These are phyloP conservation scores for Chrysopa pallens DNA, from an alignment of 1,140 invertebrate species.

Conservation along the genomic window DNA sequence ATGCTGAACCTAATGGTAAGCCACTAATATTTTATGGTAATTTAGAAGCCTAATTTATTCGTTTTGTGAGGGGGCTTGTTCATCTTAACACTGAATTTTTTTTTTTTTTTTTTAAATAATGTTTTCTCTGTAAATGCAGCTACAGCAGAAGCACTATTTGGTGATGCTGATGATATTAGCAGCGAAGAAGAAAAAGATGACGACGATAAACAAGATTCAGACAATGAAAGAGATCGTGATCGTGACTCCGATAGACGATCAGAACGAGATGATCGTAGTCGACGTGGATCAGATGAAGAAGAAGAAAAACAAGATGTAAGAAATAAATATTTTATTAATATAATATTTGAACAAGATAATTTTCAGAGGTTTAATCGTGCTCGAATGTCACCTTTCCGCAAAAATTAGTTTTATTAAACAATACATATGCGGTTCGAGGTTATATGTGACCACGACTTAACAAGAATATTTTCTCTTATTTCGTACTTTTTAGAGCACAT, in stretches of 20 bases:
- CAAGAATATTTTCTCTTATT: too few relatives aligned
- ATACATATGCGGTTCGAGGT: too few relatives aligned
- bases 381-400: too few relatives aligned
- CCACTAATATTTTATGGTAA: not conserved
- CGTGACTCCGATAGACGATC: conserved; percentile 16
- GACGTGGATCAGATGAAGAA: conserved; percentile 26
- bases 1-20: conserved; percentile 9
- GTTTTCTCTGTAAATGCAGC: conserved; percentile 21
- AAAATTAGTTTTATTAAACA: too few relatives aligned
- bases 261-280: conserved; percentile 20
- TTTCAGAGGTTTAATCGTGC: too few relatives aligned
- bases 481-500: too few relatives aligned
- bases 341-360: too few relatives aligned
- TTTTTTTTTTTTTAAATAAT: conserved; percentile 4
- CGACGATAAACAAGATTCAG: conserved; percentile 19
- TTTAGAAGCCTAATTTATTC: not conserved
- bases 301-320: conserved; percentile 20
- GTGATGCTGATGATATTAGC: conserved; percentile 84
- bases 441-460: too few relatives aligned
- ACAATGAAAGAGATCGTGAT: conserved; percentile 17
- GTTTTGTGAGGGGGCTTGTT: conserved; percentile 5
- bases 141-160: conserved; percentile 72
- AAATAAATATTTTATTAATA: conserved; percentile 3
- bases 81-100: conserved; percentile 20
- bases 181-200: conserved; percentile 43